Conservation (phyloP, 2,797 vertebrate genomes). For the Scyliorhinus canicula region DNA sequence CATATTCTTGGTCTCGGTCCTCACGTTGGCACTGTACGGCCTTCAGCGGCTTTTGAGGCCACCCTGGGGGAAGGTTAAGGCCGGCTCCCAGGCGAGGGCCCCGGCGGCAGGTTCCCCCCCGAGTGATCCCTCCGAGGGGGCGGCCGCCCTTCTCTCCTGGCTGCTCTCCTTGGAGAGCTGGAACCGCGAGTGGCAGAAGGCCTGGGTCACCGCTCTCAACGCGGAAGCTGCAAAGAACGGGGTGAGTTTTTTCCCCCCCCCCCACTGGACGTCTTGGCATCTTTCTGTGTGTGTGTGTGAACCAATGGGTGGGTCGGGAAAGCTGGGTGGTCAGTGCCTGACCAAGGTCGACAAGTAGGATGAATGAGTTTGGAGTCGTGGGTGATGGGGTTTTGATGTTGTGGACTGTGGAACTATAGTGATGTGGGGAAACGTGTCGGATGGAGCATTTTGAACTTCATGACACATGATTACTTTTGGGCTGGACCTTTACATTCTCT, state of each 20-base stretch:
- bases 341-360: too few species aligned
- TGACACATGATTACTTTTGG: neutral
- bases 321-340: too few species aligned
- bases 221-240: conserved; percentile 58
- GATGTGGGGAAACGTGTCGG: neutral
- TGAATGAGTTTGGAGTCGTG: too few species aligned
- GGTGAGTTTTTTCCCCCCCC: too few species aligned
- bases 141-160: conserved; percentile 72
- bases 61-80: neutral
- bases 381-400: neutral
- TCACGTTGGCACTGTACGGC: conserved; percentile 73
- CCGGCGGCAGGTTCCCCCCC: neutral
- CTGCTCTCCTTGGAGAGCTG: conserved; percentile 77
- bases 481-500: neutral
- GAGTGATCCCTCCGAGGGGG: conserved; percentile 55
- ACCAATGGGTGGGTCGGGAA: too few species aligned
- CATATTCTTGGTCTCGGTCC: conserved; percentile 76
- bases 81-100: conserved; percentile 35
- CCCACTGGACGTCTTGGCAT: too few species aligned
- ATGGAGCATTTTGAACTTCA: neutral
- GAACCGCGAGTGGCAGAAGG: conserved; percentile 73
- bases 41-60: conserved; percentile 66
- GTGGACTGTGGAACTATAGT: neutral
- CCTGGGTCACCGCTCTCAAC: conserved; percentile 76
- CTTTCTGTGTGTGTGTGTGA: too few species aligned